A percentile compares a stretch with the other conserved stretches of the same genome.
These are phyloP conservation scores for Microctenopoma steveboyesi DNA, from an alignment of 2,797 vertebrate species.

Conservation along the genomic window DNA sequence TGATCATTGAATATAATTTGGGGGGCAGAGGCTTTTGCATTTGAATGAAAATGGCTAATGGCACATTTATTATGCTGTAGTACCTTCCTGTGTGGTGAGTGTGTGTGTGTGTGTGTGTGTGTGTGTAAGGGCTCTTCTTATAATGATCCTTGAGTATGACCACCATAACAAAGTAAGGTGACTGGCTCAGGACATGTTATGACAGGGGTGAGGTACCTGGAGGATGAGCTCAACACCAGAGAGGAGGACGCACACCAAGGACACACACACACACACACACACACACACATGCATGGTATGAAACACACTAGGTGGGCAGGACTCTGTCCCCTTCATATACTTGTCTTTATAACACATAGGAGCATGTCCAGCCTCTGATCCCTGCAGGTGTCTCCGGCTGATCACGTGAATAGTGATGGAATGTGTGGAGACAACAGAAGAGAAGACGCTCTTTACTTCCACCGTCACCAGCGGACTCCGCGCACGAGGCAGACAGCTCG, in stretches of 20 bases:
- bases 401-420: not conserved
- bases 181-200: constrained; percentile 12
- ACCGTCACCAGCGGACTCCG: not conserved
- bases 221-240: constrained; percentile 14
- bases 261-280: not conserved
- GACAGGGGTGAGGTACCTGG: not conserved
- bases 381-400: constrained; percentile 27
- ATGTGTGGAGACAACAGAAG: not conserved
- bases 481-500: not conserved
- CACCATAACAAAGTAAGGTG: constrained; percentile 7
- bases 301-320: not conserved
- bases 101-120: constrained; percentile 9
- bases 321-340: not conserved
- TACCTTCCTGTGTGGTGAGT: constrained; percentile 36
- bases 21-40: constrained; percentile 31
- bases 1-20: constrained; percentile 67
- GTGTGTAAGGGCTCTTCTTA: constrained; percentile 12
- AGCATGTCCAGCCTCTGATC: not conserved
- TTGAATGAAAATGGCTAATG: constrained; percentile 63
- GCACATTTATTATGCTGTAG: constrained; percentile 59
- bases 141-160: constrained; percentile 24
- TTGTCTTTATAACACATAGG: not conserved
- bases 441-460: not conserved
- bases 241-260: constrained; percentile 5
- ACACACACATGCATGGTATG: not conserved